Base-by-base conservation (phyloP, 2,797 vertebrate species). In the Malurus leucopterus region DNA sequence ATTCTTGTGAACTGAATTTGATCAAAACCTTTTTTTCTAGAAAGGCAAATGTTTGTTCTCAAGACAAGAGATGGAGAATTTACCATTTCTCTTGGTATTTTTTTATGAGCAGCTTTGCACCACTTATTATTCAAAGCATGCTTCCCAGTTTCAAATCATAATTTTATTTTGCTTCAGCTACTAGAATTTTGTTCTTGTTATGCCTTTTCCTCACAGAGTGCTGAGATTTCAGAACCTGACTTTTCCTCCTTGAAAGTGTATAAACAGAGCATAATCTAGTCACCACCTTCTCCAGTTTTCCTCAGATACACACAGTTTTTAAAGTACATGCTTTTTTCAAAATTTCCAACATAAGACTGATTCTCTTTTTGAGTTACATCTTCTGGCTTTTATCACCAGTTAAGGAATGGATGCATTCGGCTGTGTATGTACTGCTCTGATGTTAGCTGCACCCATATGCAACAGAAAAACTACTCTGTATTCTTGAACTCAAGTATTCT, bases 181-280 rank as follows among this genome's bases (percentile, higher is more conserved):
- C 14, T 54, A 43, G 24, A 86, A 78, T 61, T 71, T 55, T 36
- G 3, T 70, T 82, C 44, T 36, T 43, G 3, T 43, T 76, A 61
- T 38, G 12, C 14, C 6, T 89, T 88, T 71, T 57, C 21, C 36
- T 68, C 50, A 57, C 6, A 44, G 20, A 59, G 32, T 50, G 16
- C 29, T 43, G 57, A 54, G 24, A 43, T 47, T 77, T 74, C 50
- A 89, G 54, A 77, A 72, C 21, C 2, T 40, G 15, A 3, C 20
- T 20, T 71, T 77, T 83, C 26, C 15, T 73, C 24, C n/a, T 41
- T 43, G 8, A 53, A 71, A 74, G 61, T 1, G 9, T 57, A 40
- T 5, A 10, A 15, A 10, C 2, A n/a, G 2, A 8, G 17, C 0
- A 0, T 19, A 70, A 82, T 50, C 22, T 24, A 54, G 18, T 50